A percentile compares a stretch with the other conserved stretches of the same genome.
Conservation (phyloP, 2,888 invertebrate species). For the Idaea aversata region DNA sequence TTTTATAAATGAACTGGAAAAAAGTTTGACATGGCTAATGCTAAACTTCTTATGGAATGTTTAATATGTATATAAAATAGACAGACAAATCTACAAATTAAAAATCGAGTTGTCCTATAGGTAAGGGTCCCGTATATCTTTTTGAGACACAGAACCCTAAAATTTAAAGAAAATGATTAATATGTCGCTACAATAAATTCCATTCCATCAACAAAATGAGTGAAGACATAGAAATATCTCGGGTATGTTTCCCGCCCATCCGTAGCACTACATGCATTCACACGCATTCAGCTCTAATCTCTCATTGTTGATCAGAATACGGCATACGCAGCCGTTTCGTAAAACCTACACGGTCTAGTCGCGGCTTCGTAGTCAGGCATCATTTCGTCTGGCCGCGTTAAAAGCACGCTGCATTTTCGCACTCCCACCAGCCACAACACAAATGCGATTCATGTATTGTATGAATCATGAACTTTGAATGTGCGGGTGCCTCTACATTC, state of each 20-base stretch:
- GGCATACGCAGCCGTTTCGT: conserved; percentile 71
- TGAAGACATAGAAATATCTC: conserved; percentile 47
- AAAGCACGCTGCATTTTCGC: conserved; percentile 79
- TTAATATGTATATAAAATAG: too few species aligned
- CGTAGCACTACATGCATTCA: conserved; percentile 71
- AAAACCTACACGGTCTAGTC: conserved; percentile 66
- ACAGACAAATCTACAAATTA: too few species aligned
- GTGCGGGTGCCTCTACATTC: conserved; percentile 66
- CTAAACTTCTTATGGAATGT: not conserved
- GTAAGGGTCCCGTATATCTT: too few species aligned
- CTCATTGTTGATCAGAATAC: conserved; percentile 65
- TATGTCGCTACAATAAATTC: not conserved
- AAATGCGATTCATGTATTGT: conserved; percentile 67
- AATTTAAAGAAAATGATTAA: not conserved
- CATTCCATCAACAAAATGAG: conserved; percentile 4
- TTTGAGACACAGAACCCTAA: too few species aligned
- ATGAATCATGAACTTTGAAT: conserved; percentile 64
- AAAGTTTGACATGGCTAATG: not conserved
- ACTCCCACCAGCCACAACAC: conserved; percentile 77
- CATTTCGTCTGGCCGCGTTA: conserved; percentile 77
- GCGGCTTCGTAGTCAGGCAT: conserved; percentile 71
- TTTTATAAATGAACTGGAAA: not conserved
- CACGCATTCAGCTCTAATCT: conserved; percentile 75
- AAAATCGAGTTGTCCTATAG: too few species aligned
- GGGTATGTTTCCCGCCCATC: conserved; percentile 69